Percentiles rank a stretch among this genome's conserved stretches.
These are phyloP conservation scores for Limulus polyphemus DNA, from an alignment of 2,888 invertebrate genomes.

Conservation along the genomic window DNA sequence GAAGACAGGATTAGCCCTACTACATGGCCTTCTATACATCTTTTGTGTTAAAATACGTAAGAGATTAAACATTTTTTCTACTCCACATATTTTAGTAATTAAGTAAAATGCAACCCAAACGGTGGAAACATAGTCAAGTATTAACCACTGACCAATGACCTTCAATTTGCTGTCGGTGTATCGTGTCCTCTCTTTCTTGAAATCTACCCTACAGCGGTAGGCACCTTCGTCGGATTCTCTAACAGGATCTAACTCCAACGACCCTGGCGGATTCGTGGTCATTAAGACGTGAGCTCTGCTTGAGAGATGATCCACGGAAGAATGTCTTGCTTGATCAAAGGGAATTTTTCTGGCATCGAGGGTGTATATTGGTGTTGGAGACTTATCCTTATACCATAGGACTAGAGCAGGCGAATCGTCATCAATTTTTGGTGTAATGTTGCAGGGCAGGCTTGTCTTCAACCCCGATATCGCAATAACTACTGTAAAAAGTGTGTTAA, in stretches of 20 bases:
- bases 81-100: too few species aligned
- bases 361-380: constrained; percentile 20
- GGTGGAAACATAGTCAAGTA: too few species aligned
- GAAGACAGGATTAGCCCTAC: too few species aligned
- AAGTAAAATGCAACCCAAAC: too few species aligned
- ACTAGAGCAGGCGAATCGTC: constrained; percentile 19
- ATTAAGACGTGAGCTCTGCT: constrained; percentile 19
- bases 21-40: too few species aligned
- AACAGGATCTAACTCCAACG: constrained; percentile 14
- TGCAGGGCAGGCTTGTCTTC: constrained; percentile 13
- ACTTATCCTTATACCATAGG: constrained; percentile 19
- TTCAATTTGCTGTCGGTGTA: constrained; percentile 18
- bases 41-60: too few species aligned
- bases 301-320: constrained; percentile 16
- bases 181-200: constrained; percentile 19
- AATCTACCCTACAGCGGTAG: constrained; percentile 23
- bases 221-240: constrained; percentile 19
- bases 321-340: constrained; percentile 17
- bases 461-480: too few species aligned
- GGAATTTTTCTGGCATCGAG: constrained; percentile 15
- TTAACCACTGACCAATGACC: constrained; percentile 19
- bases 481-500: too few species aligned
- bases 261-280: constrained; percentile 12
- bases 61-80: too few species aligned
- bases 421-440: constrained; percentile 17